Evolutionary conservation across 2,888 invertebrate genomes (phyloP), one percentile per base, ranked within the genome.

Genomic region (Nomada fabriciana): DNA sequence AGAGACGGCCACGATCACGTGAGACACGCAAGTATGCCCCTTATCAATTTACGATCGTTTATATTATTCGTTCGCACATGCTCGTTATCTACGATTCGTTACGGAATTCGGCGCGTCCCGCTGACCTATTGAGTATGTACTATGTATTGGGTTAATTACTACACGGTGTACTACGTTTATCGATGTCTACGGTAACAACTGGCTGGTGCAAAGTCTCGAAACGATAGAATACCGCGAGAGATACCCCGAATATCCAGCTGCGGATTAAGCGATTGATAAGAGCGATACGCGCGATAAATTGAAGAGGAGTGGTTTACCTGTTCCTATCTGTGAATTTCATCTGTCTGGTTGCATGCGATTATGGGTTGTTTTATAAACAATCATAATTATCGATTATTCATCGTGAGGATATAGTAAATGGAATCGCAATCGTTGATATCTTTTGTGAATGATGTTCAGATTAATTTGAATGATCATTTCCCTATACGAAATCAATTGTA

Each of bases 31-130:
- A 50, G n/a, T 29, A 53, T n/a, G 42, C 18, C 52, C 36, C 77
- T 82, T 82, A 78, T 77, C 81, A 71, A 20, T 20, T 10, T 2
- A 43, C 25, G n/a, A 43, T 29, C 43, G 25, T 25, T 47, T 65
- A 23, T 29, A 57, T n/a, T 76, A 23, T 70, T 73, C 42, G 47
- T 20, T 52, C 57, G 13, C 69, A 25, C 29, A 43, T 29, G 55
- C 43, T 20, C 2, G 53, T 20, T 61, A 57, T 63, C 50, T 3
- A 59, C 47, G 60, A 74, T 71, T 23, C 36, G 10, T 2, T 11
- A 36, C 52, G 13, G 20, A n/a, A 55, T 61, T 5, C 23, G 7
- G 18, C 10, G 23, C 1, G 25, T 25, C 29, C 23, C 23, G 2
- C 13, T 63, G 9, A 42, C 53, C 9, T 36, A 36, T 7, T 36